Base-by-base conservation (phyloP, 2,113 vertebrate species). In the Coracopsis vasa region DNA sequence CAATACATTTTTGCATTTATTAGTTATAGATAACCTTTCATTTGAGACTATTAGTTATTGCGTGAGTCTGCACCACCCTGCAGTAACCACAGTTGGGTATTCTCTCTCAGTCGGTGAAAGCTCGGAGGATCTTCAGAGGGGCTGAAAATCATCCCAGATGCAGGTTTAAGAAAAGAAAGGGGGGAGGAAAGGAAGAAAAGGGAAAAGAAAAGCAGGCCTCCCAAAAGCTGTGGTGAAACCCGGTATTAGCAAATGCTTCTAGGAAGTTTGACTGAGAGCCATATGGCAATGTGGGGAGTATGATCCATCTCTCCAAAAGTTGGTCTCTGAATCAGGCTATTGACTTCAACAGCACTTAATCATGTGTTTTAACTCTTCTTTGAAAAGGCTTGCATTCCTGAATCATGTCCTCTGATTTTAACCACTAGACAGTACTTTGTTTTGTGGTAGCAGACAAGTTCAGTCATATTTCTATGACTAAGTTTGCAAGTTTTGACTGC, bases 401-500 rank as follows among this genome's bases (percentile, higher is more conserved):
- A 96, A 94, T 95, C 95, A 89, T 94, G 96, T 96, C 95, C 94
- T 96, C 92, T 1, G 62, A 78, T 91, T 96, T 94, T 94, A 97
- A 96, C 95, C 96, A 91, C 96, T 96, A 96, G 96, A 96, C 92
- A 64, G 92, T 94, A 94, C 95, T 96, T 97, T 94, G 92, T 96
- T 97, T 50, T 93, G 91, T 89, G 92, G 92, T 91, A 94, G 92
- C 92, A 96, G 96, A 91, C 96, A 96, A 96, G 95, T 74, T 91
- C 95, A 96, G 88, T 97, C 96, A 80, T 87, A 97, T 94, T 94
- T 96, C 92, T 94, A 86, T 97, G 95, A 97, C 95, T 96, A 95
- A 96, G 73, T 87, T 92, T 94, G 92, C 94, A 73, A 96, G 96
- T 94, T 96, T 95, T 94, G 92, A 94, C 88, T 87, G 86, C 91